Evolutionary conservation across 2,113 vertebrate species (phyloP).

Genomic region (Eulacestoma nigropectus): DNA sequence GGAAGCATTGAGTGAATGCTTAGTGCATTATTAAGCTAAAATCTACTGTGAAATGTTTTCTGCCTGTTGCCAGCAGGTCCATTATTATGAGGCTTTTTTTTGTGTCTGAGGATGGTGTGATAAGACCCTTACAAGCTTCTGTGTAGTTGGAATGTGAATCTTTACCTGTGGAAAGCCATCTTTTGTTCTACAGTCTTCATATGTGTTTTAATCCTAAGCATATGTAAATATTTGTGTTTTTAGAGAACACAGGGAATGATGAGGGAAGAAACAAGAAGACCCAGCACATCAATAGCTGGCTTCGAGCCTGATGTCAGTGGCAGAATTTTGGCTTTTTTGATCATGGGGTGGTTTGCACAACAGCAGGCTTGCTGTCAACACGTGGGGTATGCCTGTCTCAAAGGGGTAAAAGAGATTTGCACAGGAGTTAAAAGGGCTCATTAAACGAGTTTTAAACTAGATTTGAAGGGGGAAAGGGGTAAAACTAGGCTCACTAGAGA

Average conservation of each 20-base stretch:
- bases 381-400: not conserved
- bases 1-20: not conserved
- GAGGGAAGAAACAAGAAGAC: not conserved
- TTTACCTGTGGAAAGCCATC: not conserved
- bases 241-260: not conserved
- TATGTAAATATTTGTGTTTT: not conserved
- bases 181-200: not conserved
- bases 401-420: not conserved
- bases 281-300: not conserved
- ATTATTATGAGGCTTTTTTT: not conserved
- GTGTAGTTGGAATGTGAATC: not conserved
- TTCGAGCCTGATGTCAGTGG: not conserved
- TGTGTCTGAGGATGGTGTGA: not conserved
- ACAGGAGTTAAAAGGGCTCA: not conserved
- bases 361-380: not conserved
- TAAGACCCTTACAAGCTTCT: not conserved
- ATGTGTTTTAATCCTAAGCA: not conserved
- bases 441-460: not conserved
- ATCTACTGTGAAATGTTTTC: not conserved
- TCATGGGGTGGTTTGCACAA: not conserved
- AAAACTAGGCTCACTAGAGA: not conserved
- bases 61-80: not conserved
- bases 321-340: not conserved
- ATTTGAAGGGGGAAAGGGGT: not conserved
- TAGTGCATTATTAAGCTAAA: not conserved